Conservation (phyloP, 1,140 invertebrate genomes). For the Hyles euphorbiae region DNA sequence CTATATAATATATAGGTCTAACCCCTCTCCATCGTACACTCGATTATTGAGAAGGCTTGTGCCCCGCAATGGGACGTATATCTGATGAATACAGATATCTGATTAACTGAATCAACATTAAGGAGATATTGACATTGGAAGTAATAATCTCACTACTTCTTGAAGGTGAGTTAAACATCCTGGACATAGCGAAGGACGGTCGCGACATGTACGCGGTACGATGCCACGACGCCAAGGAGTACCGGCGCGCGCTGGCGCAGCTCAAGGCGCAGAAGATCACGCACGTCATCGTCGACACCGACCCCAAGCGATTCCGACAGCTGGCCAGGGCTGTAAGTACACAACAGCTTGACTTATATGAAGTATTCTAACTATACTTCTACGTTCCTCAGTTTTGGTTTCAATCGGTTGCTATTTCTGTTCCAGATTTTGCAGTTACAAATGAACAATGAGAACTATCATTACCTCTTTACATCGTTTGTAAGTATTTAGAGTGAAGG, state of each 20-base stretch:
- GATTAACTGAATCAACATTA: too few relatives aligned
- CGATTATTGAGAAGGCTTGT: too few relatives aligned
- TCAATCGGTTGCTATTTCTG: constrained; percentile 25
- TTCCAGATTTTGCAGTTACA: constrained; percentile 91
- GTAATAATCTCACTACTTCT: constrained; percentile 16
- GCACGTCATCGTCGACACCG: constrained; percentile 90
- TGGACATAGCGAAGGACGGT: constrained; percentile 83
- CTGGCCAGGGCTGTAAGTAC: constrained; percentile 88
- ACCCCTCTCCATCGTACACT: too few relatives aligned
- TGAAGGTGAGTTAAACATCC: constrained; percentile 89
- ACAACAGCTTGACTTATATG: too few relatives aligned
- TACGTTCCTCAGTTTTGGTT: too few relatives aligned
- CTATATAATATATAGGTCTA: too few relatives aligned
- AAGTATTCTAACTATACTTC: too few relatives aligned
- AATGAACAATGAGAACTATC: constrained; percentile 95
- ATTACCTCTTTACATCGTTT: constrained; percentile 95
- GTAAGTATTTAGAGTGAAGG: constrained; percentile 79
- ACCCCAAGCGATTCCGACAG: constrained; percentile 83
- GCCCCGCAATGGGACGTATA: too few relatives aligned
- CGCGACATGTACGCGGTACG: constrained; percentile 91
- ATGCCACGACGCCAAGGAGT: constrained; percentile 81
- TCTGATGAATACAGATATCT: too few relatives aligned
- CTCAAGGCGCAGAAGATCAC: constrained; percentile 89
- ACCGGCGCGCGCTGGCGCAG: constrained; percentile 86
- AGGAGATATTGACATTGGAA: too few relatives aligned